Evolutionary conservation across 92 coral and sea anemone genomes (phyloP), one percentile per base, ranked within the genome.

Genomic region (Paragorgia papillata): DNA sequence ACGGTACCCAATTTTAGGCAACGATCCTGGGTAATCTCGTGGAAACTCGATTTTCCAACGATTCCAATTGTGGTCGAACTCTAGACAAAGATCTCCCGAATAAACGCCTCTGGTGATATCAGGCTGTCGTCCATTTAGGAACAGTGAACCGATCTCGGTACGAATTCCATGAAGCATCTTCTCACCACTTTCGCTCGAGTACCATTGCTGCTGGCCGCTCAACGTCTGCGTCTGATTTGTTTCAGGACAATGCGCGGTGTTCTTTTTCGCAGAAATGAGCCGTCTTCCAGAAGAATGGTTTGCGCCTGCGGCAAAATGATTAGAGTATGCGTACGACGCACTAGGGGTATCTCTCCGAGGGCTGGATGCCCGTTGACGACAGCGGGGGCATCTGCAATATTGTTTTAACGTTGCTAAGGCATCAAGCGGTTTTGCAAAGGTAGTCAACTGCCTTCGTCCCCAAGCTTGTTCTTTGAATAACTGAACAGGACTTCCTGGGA

Each of bases 41-140:
- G 78, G 78, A 55, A 71, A 71, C 9, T 20, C 21, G 3, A 71
- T 51, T 22, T 34, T 71, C 63, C 78, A 71, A 29, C 21, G 28
- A 14, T 12, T 27, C 29, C 17, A 17, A 30, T 53, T 19, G 63
- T 71, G 64, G 30, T 31, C 64, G 54, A 71, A 71, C 25, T 53
- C 40, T 6, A 71, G 31, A 3, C 58, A 37, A 3, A 71, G 30
- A 22, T 71, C 53, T 29, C 13, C 40, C 15, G 63, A 29, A 14
- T n/a, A 21, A 7, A n/a, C 25, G 31, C 9, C 6, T 18, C 78
- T 71, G 7, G 49, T 0, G 0, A 71, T 55, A 0, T 55, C 64
- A 0, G 31, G n/a, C 9, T 1, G 13, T 54, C 30, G 17, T 9
- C 65, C 63, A 13, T 29, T 26, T n/a, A 49, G 41, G 28, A 37